Conservation (phyloP, 2,113 vertebrate species). For the Girardinichthys multiradiatus region DNA sequence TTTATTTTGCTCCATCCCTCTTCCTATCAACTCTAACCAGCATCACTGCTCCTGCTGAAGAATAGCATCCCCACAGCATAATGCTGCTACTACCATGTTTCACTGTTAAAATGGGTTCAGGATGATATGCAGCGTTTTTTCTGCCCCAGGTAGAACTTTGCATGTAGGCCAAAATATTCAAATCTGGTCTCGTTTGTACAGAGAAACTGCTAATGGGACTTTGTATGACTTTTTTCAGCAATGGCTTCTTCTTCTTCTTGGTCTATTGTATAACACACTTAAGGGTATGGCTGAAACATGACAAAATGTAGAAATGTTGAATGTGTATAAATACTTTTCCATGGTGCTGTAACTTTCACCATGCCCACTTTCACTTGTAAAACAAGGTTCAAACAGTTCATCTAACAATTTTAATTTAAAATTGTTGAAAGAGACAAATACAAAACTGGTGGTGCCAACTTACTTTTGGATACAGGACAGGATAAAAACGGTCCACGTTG, state of each 20-base stretch:
- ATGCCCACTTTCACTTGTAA: neutral
- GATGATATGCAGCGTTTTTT: neutral
- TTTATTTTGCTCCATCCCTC: too few species aligned
- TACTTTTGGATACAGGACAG: conserved; percentile 90
- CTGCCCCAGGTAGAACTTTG: neutral
- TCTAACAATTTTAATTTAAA: neutral
- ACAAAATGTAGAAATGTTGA: neutral
- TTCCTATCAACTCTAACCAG: too few species aligned
- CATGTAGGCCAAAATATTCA: neutral
- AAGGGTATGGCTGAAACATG: neutral
- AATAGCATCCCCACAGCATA: neutral
- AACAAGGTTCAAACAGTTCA: neutral
- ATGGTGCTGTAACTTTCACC: too few species aligned
- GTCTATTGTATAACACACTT: neutral
- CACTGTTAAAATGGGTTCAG: neutral
- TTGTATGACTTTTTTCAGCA: too few species aligned
- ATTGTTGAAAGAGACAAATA: neutral
- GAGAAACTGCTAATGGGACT: neutral
- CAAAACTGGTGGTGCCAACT: conserved; percentile 18
- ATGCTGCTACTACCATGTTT: neutral
- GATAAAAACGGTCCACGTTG: conserved; percentile 95
- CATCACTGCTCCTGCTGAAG: neutral
- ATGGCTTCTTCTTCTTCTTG: neutral
- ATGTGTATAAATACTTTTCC: neutral
- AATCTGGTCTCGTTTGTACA: neutral